A percentile compares a stretch with the other conserved stretches of the same genome.
Evolutionary conservation across 2,888 invertebrate species (phyloP).

Genomic region (Metopia argyrocephala): DNA sequence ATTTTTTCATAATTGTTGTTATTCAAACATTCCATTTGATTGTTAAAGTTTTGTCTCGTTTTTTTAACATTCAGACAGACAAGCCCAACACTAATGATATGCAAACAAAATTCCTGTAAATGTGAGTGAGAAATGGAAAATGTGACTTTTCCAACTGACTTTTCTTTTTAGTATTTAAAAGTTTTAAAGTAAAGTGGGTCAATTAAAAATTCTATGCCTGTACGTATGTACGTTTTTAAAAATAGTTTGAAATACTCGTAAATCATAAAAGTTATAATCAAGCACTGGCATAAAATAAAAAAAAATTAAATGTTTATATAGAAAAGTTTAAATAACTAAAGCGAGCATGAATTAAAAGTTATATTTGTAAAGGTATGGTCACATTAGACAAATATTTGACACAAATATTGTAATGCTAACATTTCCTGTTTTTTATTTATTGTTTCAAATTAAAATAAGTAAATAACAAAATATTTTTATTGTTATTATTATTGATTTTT

Average conservation of each 20-base stretch:
- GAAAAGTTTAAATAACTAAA: no score
- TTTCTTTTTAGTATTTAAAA: not conserved
- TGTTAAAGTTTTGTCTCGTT: no score
- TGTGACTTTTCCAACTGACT: not conserved
- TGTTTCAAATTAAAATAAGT: no score
- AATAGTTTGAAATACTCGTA: not conserved
- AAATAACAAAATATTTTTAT: no score
- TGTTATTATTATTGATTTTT: no score
- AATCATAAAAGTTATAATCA: not conserved
- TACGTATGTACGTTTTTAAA: not conserved
- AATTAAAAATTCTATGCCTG: not conserved
- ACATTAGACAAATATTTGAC: no score
- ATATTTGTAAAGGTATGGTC: no score
- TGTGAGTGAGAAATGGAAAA: not conserved
- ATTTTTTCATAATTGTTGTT: not conserved
- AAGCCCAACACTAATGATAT: slow-evolving; percentile 43
- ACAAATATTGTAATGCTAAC: no score
- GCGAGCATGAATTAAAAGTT: no score
- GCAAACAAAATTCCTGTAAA: slow-evolving; percentile 50
- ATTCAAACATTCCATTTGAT: not conserved
- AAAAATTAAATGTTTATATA: no score
- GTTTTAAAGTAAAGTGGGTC: not conserved
- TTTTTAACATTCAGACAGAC: not conserved
- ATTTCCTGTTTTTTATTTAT: no score
- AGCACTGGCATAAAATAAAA: not conserved